Base-by-base conservation (phyloP, 2,797 vertebrate genomes). In the Hyperoplus lanceolatus region DNA sequence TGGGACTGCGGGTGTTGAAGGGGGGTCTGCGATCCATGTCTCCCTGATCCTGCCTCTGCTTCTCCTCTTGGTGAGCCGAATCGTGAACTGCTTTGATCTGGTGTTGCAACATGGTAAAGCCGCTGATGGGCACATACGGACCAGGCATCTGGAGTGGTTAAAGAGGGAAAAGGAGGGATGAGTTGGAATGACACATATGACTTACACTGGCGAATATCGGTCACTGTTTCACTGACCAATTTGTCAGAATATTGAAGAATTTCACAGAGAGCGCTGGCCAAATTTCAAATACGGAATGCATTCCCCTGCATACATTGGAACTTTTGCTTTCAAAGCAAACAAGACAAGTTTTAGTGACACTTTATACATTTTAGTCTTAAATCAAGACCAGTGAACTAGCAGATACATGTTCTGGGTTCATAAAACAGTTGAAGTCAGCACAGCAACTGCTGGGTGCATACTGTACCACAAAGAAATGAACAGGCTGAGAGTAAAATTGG, bases 51-150 rank as follows among this genome's bases (percentile, higher is more conserved):
- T 98, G 97, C 87, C 98, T 95, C 94, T 98, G 98, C 71, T 96
- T 96, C 62, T 99, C 98, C 71, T 99, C 98, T 85, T 98, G 93
- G 87, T 98, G 95, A 0, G 96, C 96, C 0, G 97, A 98, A 73
- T 99, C 98, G 9, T 98, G 98, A 86, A 95, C 96, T 0, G 96
- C 97, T 90, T 99, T 99, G 89, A 99, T 97, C 89, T 99, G 98
- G 65, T 97, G 95, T 77, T 99, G 98, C 81, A 97, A 96, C 85
- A 99, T 97, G 0, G 97, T 91, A 0, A 96, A 97, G 18, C 97
- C 98, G 0, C 97, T 99, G 74, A 97, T 91, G 0, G 96, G 93
- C 53, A 96, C 61, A 0, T 84, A 96, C 0, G 90, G 77, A 69
- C 92, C 87, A n/a, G 93, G 75, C 56, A 96, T 91, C 96, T 96